These are phyloP conservation scores for Germaria angustata DNA, from an alignment of 2,888 invertebrate species.

Conservation along the genomic window DNA sequence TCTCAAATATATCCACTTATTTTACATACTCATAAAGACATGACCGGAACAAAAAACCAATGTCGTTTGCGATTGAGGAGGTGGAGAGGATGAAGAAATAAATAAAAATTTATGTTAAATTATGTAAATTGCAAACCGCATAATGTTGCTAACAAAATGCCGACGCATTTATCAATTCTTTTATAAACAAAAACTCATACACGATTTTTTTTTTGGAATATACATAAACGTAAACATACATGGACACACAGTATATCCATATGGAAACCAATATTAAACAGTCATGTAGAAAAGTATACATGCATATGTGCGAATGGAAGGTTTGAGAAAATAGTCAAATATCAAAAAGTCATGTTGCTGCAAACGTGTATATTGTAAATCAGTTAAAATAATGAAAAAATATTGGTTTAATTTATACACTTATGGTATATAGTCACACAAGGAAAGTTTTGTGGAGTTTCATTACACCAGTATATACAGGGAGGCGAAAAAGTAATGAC, in stretches of 20 bases:
- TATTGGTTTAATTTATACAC: neutral
- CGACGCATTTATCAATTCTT: constrained; percentile 67
- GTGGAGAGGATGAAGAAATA: constrained; percentile 23
- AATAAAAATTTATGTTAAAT: constrained; percentile 64
- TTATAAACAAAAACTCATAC: constrained; percentile 34
- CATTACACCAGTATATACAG: too few relatives aligned
- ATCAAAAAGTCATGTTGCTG: constrained; percentile 74
- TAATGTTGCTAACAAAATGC: constrained; percentile 67
- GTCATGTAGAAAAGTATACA: neutral
- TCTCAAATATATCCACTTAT: neutral
- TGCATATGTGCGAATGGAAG: neutral
- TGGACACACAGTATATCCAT: neutral
- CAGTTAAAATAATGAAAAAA: constrained; percentile 52
- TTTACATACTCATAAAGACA: constrained; percentile 10
- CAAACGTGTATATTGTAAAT: constrained; percentile 58
- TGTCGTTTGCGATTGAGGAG: constrained; percentile 19
- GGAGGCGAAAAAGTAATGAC: too few relatives aligned
- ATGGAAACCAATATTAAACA: neutral
- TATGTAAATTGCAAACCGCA: constrained; percentile 66
- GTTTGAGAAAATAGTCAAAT: constrained; percentile 71
- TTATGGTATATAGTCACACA: too few relatives aligned
- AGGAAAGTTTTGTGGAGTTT: too few relatives aligned
- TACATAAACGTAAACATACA: neutral
- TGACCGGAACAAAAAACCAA: neutral
- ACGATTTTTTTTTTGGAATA: constrained; percentile 9